phyloP scores from a whole-genome alignment of 2,113 vertebrate genomes.

The Rallus limicola region DNA sequence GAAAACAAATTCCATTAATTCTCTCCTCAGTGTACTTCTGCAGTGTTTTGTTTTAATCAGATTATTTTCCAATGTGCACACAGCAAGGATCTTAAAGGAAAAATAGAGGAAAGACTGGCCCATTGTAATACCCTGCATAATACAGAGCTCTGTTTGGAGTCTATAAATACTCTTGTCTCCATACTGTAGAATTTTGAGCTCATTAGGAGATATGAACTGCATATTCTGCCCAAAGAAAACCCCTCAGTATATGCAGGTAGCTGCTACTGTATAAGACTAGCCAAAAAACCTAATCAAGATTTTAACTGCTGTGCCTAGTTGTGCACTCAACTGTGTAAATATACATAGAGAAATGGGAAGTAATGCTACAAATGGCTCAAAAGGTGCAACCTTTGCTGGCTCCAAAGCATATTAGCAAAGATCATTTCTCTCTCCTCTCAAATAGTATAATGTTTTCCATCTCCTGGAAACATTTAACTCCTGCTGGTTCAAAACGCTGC shows the following conservation, averaged over 20 bases:
- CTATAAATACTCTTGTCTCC: conserved; percentile 25
- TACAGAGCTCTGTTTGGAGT: conserved; percentile 14
- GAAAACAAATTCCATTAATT: conserved; percentile 54
- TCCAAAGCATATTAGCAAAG: background rate
- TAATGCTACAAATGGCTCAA: background rate
- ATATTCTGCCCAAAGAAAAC: background rate
- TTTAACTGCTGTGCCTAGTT: background rate
- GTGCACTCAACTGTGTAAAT: background rate
- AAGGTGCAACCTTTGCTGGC: background rate
- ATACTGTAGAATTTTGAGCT: conserved; percentile 2
- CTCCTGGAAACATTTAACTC: background rate
- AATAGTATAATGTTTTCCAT: background rate
- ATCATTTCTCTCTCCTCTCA: background rate
- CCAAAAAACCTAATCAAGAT: background rate
- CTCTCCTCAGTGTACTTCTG: conserved; percentile 31
- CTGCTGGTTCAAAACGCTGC: background rate
- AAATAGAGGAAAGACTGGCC: background rate
- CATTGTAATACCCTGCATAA: conserved; percentile 42
- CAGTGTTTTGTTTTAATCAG: conserved; percentile 54
- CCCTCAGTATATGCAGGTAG: background rate
- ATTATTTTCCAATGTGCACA: conserved; percentile 45
- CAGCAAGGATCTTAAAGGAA: conserved; percentile 10
- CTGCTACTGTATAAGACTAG: background rate
- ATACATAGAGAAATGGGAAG: background rate
- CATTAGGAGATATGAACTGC: background rate